Base-by-base conservation (phyloP, 2,113 vertebrate genomes). In the Chlorodrepanis virens region DNA sequence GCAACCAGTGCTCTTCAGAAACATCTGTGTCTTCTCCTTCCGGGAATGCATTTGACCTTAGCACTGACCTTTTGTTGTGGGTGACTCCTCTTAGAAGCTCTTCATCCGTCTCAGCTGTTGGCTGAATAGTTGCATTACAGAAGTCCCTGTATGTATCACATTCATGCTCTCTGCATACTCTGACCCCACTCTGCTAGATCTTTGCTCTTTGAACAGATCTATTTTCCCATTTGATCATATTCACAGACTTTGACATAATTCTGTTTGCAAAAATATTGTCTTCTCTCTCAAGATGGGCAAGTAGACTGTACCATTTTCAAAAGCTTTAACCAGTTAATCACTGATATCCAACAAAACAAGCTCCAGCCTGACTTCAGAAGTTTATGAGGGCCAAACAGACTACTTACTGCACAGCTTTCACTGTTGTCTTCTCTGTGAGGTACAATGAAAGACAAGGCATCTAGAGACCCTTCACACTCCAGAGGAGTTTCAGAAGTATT, bases 391-490 rank as follows among this genome's bases (percentile, higher is more conserved):
- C 33, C 37, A 45, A 92, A 84, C 0, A 65, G 16, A 84, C 40
- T 83, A 98, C 99, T 99, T 97, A 99, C 99, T 14, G 89, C 71
- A 83, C 99, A 99, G 83, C 97, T 98, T 98, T 99, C 99, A 12
- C 87, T 98, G 96, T 98, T 98, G 93, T 99, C 99, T 5, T 98
- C 95, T 93, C 98, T 98, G 95, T 99, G 98, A 87, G 99, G 99
- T 67, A 99, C 90, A 90, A 99, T 67, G 85, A 99, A 99, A 90
- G 99, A 97, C 56, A 94, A 83, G 14, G 97, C 95, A 81, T 98
- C 98, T 31, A 99, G 96, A 23, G 98, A 97, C 21, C 97, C 97
- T 52, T 95, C 57, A 74, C 99, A 99, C 14, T 96, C 84, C 20
- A 78, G 42, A 6, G 98, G 98, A 44, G 89, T 95, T 84, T 98